Evolutionary conservation across 2,113 vertebrate genomes (phyloP).

Genomic region (Bos taurus): ARS-UCD2.0 NC_037346.1:59453001-59453500

Average conservation of each 20-base stretch:
- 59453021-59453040: not conserved
- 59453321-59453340: not conserved
- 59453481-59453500: fast-evolving
- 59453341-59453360: not conserved
- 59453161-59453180: fast-evolving
- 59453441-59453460: not conserved
- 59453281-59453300: not conserved
- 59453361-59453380: not conserved
- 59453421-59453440: not conserved
- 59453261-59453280: not conserved
- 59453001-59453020: not conserved
- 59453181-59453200: not conserved
- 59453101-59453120: not conserved
- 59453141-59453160: not conserved
- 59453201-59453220: not conserved
- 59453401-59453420: not conserved
- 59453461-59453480: not conserved
- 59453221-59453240: not conserved
- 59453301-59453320: not conserved
- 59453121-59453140: fast-evolving
- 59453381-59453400: not conserved
- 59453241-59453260: not conserved
- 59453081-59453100: fast-evolving
- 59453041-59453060: not conserved
- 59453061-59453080: not conserved